Evolutionary conservation across 2,113 vertebrate species (phyloP).

Genomic region (Lonchura striata): DNA sequence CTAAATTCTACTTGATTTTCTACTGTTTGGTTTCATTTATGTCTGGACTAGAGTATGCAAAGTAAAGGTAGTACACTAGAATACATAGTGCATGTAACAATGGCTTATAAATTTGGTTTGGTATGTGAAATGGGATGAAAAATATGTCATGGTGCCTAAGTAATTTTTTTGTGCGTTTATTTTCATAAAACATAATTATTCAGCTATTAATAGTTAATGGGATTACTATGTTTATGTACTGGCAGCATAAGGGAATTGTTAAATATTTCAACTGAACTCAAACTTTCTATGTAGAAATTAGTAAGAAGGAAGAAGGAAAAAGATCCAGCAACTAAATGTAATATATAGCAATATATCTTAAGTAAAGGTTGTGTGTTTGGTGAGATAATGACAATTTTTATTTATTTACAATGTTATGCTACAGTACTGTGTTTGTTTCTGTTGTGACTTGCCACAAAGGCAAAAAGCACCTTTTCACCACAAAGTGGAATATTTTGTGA

Average conservation of each 20-base stretch:
- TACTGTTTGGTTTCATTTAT: background rate
- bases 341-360: background rate
- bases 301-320: conserved; percentile 1
- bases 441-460: background rate
- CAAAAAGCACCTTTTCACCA: background rate
- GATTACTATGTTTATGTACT: background rate
- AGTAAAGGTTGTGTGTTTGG: background rate
- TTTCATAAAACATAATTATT: background rate
- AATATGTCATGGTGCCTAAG: background rate
- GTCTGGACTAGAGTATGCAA: background rate
- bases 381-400: background rate
- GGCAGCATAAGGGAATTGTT: background rate
- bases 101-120: background rate
- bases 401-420: background rate
- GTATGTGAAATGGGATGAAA: background rate
- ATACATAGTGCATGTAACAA: background rate
- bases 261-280: background rate
- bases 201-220: background rate
- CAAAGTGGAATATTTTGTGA: background rate
- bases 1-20: background rate
- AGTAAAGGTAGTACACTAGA: background rate
- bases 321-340: background rate
- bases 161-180: background rate
- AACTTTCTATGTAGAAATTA: background rate
- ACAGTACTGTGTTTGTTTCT: background rate